phyloP scores from a whole-genome alignment of 2,113 vertebrate species.

The Leuciscus idus region DNA sequence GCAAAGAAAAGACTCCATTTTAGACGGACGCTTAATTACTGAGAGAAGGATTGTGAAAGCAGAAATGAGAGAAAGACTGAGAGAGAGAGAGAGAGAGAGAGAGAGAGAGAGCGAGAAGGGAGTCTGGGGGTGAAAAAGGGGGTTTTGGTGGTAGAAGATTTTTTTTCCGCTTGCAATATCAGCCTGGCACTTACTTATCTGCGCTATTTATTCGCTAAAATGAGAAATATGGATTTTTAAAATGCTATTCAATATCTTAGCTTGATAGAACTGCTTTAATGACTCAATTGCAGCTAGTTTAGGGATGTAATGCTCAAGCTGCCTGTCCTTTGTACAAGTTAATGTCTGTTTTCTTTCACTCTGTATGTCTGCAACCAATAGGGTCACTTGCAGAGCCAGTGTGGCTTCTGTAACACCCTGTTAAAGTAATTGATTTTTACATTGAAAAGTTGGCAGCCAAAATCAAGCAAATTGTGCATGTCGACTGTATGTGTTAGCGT shows the following conservation, averaged over 20 bases:
- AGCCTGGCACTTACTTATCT: background rate
- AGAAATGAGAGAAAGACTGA: conserved; percentile 22
- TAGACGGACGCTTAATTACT: conserved; percentile 51
- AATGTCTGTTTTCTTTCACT: conserved; percentile 2
- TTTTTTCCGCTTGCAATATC: background rate
- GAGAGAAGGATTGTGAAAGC: conserved; percentile 39
- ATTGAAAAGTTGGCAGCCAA: conserved; percentile 91
- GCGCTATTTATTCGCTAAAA: conserved; percentile 1
- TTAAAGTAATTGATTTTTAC: conserved; percentile 94
- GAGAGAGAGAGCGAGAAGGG: conserved; percentile 17
- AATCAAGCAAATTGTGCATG: conserved; percentile 87
- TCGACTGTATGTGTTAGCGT: conserved; percentile 85
- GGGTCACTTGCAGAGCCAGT: conserved; percentile 63
- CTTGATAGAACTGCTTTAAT: conserved; percentile 26
- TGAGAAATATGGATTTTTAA: conserved; percentile 36
- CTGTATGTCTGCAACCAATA: conserved; percentile 12
- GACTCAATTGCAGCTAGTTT: background rate
- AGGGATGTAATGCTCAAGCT: background rate
- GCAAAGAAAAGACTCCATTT: conserved; percentile 43
- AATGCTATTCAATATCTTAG: conserved; percentile 11
- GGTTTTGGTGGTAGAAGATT: background rate
- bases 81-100: conserved; percentile 14
- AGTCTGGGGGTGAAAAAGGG: background rate
- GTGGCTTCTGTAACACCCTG: background rate
- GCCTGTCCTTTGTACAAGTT: background rate